phyloP scores from a whole-genome alignment of 37 sponge, comb jelly and placozoan species.

The Cladorhizidae sp. region DNA sequence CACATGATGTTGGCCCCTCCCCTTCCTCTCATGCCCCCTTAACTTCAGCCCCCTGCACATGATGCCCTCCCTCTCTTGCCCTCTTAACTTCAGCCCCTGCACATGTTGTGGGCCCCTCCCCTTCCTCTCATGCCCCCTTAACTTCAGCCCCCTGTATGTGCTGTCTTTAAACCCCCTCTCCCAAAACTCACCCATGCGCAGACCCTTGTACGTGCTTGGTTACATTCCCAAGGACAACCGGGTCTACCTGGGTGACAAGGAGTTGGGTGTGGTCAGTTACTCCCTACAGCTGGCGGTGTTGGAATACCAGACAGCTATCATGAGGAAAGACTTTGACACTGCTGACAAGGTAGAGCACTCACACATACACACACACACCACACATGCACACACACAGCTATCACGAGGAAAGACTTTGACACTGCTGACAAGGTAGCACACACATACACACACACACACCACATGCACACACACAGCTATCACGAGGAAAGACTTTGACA shows the following conservation, averaged over 20 bases:
- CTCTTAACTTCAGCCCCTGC: no score
- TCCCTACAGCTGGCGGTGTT: constrained; percentile 85
- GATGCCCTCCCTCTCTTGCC: no score
- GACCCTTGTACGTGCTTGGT: constrained; percentile 85
- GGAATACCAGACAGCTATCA: constrained; percentile 97
- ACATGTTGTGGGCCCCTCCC: no score
- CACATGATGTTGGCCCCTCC: no score
- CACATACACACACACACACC: no score
- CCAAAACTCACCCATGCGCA: not conserved
- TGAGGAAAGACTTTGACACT: constrained; percentile 93
- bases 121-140: no score
- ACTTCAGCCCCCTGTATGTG: not conserved
- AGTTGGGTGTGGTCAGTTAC: constrained; percentile 82
- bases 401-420: constrained; percentile 95
- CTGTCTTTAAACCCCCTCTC: not conserved
- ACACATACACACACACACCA: no score
- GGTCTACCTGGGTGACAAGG: constrained; percentile 95
- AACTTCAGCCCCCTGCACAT: no score
- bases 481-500: constrained; percentile 93
- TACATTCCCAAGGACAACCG: constrained; percentile 93
- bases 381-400: constrained; percentile 97
- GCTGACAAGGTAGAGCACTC: constrained; percentile 91
- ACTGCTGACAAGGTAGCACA: constrained; percentile 88
- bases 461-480: constrained; percentile 98
- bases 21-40: not conserved